Evolutionary conservation across 37 sponge, comb jelly and placozoan genomes (phyloP).

Genomic region (Geodia barretti): DNA sequence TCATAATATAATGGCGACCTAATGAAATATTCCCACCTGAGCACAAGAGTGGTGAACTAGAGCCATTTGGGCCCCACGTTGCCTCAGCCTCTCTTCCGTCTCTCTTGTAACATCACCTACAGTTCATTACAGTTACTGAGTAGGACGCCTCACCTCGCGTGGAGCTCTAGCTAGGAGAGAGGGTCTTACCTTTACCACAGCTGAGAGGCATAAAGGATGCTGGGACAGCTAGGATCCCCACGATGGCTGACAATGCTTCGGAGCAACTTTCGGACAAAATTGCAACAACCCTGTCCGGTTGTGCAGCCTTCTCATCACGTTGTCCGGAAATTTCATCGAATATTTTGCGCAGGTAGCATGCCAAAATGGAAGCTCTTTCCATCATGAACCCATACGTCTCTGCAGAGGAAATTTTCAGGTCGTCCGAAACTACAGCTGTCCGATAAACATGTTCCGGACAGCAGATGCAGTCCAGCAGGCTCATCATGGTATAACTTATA

Average conservation of each 20-base stretch:
- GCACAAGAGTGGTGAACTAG: background rate
- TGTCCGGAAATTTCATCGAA: background rate
- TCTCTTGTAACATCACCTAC: too few species aligned
- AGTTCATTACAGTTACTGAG: too few species aligned
- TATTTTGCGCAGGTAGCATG: background rate
- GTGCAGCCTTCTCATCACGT: background rate
- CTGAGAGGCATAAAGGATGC: slow-evolving; percentile 25
- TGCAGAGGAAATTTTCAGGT: background rate
- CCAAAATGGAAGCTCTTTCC: background rate
- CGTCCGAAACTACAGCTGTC: slow-evolving; percentile 26
- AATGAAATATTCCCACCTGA: background rate
- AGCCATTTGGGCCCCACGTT: background rate
- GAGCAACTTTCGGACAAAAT: slow-evolving; percentile 30
- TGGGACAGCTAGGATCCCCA: slow-evolving; percentile 25
- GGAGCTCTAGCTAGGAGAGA: background rate
- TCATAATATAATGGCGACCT: too few species aligned
- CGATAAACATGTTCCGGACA: slow-evolving; percentile 20
- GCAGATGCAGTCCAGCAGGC: slow-evolving; percentile 46
- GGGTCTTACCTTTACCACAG: background rate
- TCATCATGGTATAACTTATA: slow-evolving; percentile 11
- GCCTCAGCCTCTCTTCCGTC: background rate
- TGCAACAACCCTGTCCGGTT: slow-evolving; percentile 12
- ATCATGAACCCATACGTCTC: slow-evolving; percentile 16
- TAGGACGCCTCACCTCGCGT: too few species aligned
- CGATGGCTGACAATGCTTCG: slow-evolving; percentile 23